Base-by-base conservation (phyloP, 1,140 invertebrate genomes). In the Heliothis subflexa region DNA sequence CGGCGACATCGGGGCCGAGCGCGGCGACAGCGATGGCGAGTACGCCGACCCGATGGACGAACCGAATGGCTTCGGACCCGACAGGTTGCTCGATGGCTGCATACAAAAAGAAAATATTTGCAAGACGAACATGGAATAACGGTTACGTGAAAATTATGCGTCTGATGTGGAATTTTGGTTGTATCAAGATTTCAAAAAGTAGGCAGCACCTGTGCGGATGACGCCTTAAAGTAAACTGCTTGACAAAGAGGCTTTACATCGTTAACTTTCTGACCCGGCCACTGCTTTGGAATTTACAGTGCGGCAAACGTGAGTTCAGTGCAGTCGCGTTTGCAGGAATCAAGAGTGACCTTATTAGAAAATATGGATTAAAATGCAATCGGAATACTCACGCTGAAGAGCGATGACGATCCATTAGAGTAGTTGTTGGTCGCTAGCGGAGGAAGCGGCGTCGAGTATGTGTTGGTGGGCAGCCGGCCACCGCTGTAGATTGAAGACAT, bases 381-480 rank as follows among this genome's bases (percentile, higher is more conserved):
- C 13, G 45, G 49, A n/a, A 61, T 79, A 93, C 93, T 93, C 79
- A 94, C 93, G 85, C 93, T 94, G 71, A 94, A 94, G 79, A 94
- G 78, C 12, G 93, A 91, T 5, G 91, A 92, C 0, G 91, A 93
- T 13, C 93, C 93, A 68, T 94, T 94, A 9, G 88, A 90, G 81
- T 93, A 94, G 83, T 91, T 94, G 87, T 90, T 90, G 50, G 93
- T 94, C 13, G 96, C 95, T 13, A 96, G 86, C 62, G 96, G 95
- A 18, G 95, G 94, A 84, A 97, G 89, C 10, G 96, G 96, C 16
- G 96, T 95, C 33, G 96, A 96, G 78, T 97, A 96, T 3, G 96
- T 95, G 86, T 96, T 96, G 33, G 95, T 95, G 52, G 97, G 97
- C 79, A 96, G 91, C 88, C 96, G 96, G 14, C 95, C 94, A 84